A percentile compares a stretch with the other conserved stretches of the same genome.
Conservation (phyloP, 2,888 invertebrate species). For the Papilio gigon region DNA sequence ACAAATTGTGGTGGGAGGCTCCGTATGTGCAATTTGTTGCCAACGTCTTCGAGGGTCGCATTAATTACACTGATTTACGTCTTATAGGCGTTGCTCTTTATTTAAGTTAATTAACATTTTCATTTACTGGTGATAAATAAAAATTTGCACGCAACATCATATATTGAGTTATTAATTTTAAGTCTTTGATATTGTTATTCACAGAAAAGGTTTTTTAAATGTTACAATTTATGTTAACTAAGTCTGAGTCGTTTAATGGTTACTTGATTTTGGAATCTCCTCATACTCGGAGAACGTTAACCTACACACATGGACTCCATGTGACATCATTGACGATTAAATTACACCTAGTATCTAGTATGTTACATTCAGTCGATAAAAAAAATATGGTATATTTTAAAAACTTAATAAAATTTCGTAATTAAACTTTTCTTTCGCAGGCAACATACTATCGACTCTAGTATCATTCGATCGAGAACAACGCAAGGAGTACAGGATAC, state of each 20-base stretch:
- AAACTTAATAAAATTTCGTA: too few species aligned
- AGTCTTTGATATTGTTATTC: neutral
- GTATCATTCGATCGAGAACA: constrained; percentile 93
- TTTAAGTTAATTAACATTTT: constrained; percentile 38
- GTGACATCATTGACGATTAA: too few species aligned
- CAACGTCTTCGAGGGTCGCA: neutral
- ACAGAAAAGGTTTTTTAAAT: too few species aligned
- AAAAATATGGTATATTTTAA: too few species aligned
- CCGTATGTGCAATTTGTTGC: constrained; percentile 2
- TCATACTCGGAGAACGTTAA: too few species aligned
- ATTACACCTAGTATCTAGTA: too few species aligned
- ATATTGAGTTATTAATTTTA: neutral
- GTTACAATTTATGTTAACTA: too few species aligned
- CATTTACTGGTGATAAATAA: constrained; percentile 26
- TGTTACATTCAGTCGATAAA: too few species aligned
- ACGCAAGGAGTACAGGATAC: constrained; percentile 93
- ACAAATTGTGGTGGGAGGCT: constrained; percentile 29
- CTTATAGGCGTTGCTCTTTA: constrained; percentile 16
- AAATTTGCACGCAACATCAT: constrained; percentile 18
- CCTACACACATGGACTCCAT: too few species aligned
- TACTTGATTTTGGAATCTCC: too few species aligned
- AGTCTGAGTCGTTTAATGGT: too few species aligned
- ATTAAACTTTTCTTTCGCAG: constrained; percentile 60
- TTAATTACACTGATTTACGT: constrained; percentile 15
- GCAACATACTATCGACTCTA: constrained; percentile 86